Base-by-base conservation (phyloP, 2,797 vertebrate species). In the Cyprinodon diabolis region DNA sequence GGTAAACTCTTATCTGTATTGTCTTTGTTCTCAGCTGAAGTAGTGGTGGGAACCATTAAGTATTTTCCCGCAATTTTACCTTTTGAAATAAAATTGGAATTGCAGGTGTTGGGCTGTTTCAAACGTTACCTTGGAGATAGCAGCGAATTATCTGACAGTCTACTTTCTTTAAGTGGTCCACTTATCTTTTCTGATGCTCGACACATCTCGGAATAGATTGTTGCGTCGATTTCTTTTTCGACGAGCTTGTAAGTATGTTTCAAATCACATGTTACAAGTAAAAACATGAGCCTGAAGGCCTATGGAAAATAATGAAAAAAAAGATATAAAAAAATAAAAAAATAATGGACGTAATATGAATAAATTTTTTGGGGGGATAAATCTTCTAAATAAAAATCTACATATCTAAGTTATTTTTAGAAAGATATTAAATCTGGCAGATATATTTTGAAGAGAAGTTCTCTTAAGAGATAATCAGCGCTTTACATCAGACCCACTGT, bases 71-170 rank as follows among this genome's bases (percentile, higher is more conserved):
- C 43, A 54, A 19, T 72, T 65, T 69, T 47, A 65, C 45, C 23
- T 51, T 55, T 21, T 45, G 4, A 69, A 72, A 65, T 43, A 48
- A 49, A 65, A 7, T 12, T 19, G 45, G 40, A 75, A 57, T 72
- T 43, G 49, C 14, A 37, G 35, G 57, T 72, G 56, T 72, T 23
- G 65, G 19, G 2, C 14, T 62, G 45, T 63, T 47, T 19, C 35
- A 73, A 51, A 30, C 37, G 54, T 69, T 68, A 47, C 62, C 68
- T 60, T 40, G 25, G 48, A 60, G 55, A 75, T 45, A n/a, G 35
- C 2, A 69, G 48, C 48, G 45, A 40, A 56, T 47, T 54, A 47
- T 40, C n/a, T 35, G 48, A 17, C 15, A 30, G n/a, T 51, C 72
- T 51, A 19, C 15, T 63, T 52, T 13, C 48, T 48, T 54, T 8